Base-by-base conservation (phyloP, 92 coral and sea anemone genomes). In the Zoanthus sansibaricus region DNA sequence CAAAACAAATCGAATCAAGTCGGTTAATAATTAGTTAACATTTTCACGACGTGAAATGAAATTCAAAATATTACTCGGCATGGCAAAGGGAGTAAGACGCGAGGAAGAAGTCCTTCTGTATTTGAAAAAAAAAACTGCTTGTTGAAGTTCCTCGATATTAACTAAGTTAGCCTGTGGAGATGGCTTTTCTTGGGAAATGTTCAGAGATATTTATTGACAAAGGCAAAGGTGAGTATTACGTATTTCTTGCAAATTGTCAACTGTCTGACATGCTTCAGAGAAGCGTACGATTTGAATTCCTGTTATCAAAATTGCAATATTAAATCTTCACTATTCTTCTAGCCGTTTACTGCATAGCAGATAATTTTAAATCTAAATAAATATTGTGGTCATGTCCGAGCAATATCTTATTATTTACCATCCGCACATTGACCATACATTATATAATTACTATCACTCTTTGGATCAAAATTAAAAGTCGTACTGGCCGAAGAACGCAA, bases 121-220 rank as follows among this genome's bases (percentile, higher is more conserved):
- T 58, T 58, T 58, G 66, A 10, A 58, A 1, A 25, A 25, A 25
- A 25, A 14, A 58, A 58, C 66, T 58, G 66, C 14, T 58, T 58
- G 66, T 58, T 58, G 17, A 58, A 58, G 66, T 58, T 58, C 17
- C 66, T 58, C 5, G 5, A 58, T 58, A 58, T 58, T 1, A 52
- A 52, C 58, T 52, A 58, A 72, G 20, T 73, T 33, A 49, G 25
- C 33, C 1, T 73, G 77, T 46, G 55, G 20, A 17, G 3, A 73
- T 73, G 77, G 77, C 77, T 44, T 73, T 73, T 8, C 77, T 73
- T 3, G 77, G 49, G 77, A 73, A 73, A 73, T 73, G 77, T 46
- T 73, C 77, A 21, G 77, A 73, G 56, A 73, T 73, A 56, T 73
- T 73, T 15, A 46, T 73, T 17, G 5, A 46, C 77, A 73, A 42